phyloP scores from a whole-genome alignment of 1,140 invertebrate genomes.

The Sinella curviseta region DNA sequence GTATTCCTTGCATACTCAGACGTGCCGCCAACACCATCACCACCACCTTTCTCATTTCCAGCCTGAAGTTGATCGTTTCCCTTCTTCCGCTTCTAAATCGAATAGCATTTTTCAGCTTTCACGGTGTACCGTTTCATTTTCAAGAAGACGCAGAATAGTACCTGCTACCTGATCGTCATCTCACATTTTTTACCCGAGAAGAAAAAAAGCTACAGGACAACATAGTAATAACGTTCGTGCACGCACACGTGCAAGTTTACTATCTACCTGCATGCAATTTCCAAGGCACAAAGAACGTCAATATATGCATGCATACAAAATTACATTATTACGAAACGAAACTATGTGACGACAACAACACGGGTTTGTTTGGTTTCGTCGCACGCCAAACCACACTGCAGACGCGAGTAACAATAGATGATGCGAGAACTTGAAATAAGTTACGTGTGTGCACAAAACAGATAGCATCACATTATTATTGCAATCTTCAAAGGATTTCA shows the following conservation, averaged over 20 bases:
- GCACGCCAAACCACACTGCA: no score
- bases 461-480: not conserved
- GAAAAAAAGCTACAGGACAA: no score
- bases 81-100: slow-evolving; percentile 40
- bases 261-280: no score
- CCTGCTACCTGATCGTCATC: not conserved
- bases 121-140: slow-evolving; percentile 11
- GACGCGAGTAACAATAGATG: no score
- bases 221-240: no score
- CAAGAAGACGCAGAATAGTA: not conserved
- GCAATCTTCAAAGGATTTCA: not conserved
- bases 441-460: not conserved
- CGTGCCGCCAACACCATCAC: not conserved
- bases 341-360: not conserved
- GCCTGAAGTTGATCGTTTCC: not conserved
- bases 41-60: not conserved
- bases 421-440: no score
- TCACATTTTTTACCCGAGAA: no score
- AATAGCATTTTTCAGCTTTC: slow-evolving; percentile 45
- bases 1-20: not conserved
- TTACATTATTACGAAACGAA: no score
- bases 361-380: not conserved
- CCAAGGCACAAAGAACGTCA: no score
- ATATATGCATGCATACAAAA: not conserved
- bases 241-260: no score